Evolutionary conservation across 2,888 invertebrate genomes (phyloP), one percentile per base, ranked within the genome.

Genomic region (Drosophila hamatofila): DNA sequence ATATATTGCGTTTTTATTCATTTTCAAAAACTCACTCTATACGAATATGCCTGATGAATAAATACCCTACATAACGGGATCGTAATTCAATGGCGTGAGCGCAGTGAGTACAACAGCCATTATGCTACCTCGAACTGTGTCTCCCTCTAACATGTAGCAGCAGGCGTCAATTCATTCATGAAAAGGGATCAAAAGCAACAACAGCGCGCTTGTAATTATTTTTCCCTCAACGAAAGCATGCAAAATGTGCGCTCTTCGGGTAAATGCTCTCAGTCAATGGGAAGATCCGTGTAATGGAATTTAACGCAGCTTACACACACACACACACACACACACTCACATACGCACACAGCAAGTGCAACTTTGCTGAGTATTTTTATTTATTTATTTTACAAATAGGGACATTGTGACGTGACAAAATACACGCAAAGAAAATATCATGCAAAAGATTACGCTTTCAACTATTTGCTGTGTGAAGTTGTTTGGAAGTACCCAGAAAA

Each of bases 151-250:
- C 27, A 0, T 9, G 9, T 21, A 21, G 27, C 27, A 18, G 39
- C 27, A 41, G 27, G 9, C 55, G 8, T 39, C 18, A 14, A 11
- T 9, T 18, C n/a, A 11, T 23, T 12, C 27, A 56, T 56, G 16
- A 27, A 56, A 30, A 23, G 21, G 55, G 41, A 30, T 30, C 42
- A 56, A 16, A 52, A 52, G 23, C 52, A 52, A 52, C 14, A 51
- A 21, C 35, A 52, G 16, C n/a, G 30, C 30, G 12, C 18, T 18
- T 1, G 12, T 12, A 49, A 30, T 18, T 21, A 21, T 21, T 49
- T 30, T 30, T 18, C 30, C 18, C 30, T 49, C 18, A 30, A 49
- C 35, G 51, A 23, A 35, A 23, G 9, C 51, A 35, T 21, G 21
- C 37, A 18, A 12, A 54, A 30, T 30, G 9, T 41, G 2, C 55